Percentiles rank a stretch among this genome's conserved stretches.
Evolutionary conservation across 1,140 invertebrate species (phyloP).

Genomic region (Teleopsis dalmanni): DNA sequence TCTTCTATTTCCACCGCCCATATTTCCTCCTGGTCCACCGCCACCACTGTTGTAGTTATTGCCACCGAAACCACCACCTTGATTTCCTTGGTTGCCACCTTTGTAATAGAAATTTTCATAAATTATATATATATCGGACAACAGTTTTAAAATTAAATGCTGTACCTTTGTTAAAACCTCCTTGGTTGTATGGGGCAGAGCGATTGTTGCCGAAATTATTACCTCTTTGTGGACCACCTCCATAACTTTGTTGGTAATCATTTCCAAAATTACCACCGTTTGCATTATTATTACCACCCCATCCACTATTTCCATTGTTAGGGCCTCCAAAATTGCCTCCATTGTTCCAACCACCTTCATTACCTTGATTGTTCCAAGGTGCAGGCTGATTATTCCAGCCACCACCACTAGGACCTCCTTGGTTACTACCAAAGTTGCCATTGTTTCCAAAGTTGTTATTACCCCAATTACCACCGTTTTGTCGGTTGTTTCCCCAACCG

Average conservation of each 20-base stretch:
- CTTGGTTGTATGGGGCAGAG: slow-evolving; percentile 50
- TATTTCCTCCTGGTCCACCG: slow-evolving; percentile 29
- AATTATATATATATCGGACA: background rate
- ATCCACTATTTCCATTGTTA: slow-evolving; percentile 40
- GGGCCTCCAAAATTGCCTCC: slow-evolving; percentile 29
- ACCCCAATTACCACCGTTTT: slow-evolving; percentile 46
- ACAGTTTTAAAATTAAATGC: background rate
- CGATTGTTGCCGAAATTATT: slow-evolving; percentile 55
- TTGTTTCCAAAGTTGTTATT: slow-evolving; percentile 44
- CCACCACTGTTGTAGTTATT: slow-evolving; percentile 27
- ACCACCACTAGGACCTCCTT: slow-evolving; percentile 30
- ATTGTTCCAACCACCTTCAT: slow-evolving; percentile 13
- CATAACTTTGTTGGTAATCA: slow-evolving; percentile 67
- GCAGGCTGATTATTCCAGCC: slow-evolving; percentile 31
- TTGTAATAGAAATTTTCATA: slow-evolving; percentile 1
- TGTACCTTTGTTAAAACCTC: slow-evolving; percentile 37
- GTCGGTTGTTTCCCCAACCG: slow-evolving; percentile 32
- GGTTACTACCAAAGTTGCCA: slow-evolving; percentile 29
- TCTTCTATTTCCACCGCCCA: slow-evolving; percentile 41
- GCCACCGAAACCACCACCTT: slow-evolving; percentile 24
- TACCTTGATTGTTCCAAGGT: slow-evolving; percentile 32
- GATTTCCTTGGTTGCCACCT: slow-evolving; percentile 38
- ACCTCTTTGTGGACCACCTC: slow-evolving; percentile 60
- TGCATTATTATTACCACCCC: slow-evolving; percentile 46
- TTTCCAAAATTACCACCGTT: slow-evolving; percentile 57